phyloP scores from a whole-genome alignment of 2,797 vertebrate genomes.

The Poecile montanus region DNA sequence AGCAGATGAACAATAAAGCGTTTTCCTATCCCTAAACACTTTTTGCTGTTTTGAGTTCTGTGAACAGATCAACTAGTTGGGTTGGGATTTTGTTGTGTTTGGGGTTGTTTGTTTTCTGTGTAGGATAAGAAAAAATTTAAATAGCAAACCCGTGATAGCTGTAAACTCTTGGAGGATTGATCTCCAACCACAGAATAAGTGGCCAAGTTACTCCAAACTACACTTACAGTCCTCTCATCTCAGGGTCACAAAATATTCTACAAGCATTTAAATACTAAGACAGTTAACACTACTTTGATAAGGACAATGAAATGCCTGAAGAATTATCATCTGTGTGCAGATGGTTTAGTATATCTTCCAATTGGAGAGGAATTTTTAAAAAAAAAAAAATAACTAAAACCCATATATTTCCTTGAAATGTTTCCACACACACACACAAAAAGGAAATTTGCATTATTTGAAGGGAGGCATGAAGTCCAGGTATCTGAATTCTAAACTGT shows the following conservation, averaged over 20 bases:
- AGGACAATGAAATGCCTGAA: neutral
- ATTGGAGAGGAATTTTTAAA: neutral
- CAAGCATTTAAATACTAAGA: neutral
- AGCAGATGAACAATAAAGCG: neutral
- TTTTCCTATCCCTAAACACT: neutral
- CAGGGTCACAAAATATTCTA: neutral
- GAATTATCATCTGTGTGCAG: neutral
- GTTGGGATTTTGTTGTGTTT: neutral
- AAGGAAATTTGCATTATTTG: neutral
- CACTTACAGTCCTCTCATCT: neutral
- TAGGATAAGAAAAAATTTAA: neutral
- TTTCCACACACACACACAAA: neutral
- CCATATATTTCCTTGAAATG: fast-evolving
- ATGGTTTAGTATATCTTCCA: neutral
- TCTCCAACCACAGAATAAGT: neutral
- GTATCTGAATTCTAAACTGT: neutral
- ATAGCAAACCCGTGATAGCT: neutral
- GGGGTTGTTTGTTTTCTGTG: neutral
- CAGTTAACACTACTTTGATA: neutral
- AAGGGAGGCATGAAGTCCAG: neutral
- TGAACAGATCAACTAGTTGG: neutral
- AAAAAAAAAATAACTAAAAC: fast-evolving
- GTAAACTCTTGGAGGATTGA: neutral
- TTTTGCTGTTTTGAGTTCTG: neutral
- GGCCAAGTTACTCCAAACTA: neutral